These are phyloP conservation scores for Oligia fasciuncula DNA, from an alignment of 2,888 invertebrate genomes.

Conservation along the genomic window DNA sequence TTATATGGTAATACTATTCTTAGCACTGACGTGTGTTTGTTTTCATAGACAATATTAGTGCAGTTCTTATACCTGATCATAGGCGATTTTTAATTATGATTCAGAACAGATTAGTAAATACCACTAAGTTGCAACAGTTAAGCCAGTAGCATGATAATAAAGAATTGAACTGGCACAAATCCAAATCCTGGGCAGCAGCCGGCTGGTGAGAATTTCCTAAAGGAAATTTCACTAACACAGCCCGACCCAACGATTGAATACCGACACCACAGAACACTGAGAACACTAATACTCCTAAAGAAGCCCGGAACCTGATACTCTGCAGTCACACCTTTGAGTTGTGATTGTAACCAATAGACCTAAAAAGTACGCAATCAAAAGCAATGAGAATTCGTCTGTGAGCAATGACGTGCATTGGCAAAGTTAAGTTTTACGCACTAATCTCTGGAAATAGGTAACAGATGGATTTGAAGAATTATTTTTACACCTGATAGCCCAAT, in stretches of 20 bases:
- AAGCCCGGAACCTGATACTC: neutral
- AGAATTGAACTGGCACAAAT: neutral
- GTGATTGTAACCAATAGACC: neutral
- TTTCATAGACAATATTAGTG: conserved; percentile 57
- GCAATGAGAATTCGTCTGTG: too few relatives aligned
- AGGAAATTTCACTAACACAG: neutral
- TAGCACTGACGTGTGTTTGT: conserved; percentile 63
- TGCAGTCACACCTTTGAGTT: too few relatives aligned
- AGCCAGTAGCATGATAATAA: neutral
- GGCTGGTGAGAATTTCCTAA: neutral
- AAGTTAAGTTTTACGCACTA: too few relatives aligned
- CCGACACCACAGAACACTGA: too few relatives aligned
- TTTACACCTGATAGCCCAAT: too few relatives aligned
- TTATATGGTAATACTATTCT: conserved; percentile 40
- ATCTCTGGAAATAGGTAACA: too few relatives aligned
- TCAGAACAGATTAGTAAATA: neutral
- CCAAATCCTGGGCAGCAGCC: neutral
- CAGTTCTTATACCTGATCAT: neutral
- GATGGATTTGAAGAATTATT: too few relatives aligned
- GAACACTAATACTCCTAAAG: neutral
- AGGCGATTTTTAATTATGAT: conserved; percentile 11
- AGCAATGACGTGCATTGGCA: too few relatives aligned
- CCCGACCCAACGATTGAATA: neutral
- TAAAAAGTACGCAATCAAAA: neutral
- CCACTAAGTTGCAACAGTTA: neutral